Percentiles rank a stretch among this genome's conserved stretches.
phyloP scores from a whole-genome alignment of 2,113 vertebrate genomes.

The Hemichromis elongatus region DNA sequence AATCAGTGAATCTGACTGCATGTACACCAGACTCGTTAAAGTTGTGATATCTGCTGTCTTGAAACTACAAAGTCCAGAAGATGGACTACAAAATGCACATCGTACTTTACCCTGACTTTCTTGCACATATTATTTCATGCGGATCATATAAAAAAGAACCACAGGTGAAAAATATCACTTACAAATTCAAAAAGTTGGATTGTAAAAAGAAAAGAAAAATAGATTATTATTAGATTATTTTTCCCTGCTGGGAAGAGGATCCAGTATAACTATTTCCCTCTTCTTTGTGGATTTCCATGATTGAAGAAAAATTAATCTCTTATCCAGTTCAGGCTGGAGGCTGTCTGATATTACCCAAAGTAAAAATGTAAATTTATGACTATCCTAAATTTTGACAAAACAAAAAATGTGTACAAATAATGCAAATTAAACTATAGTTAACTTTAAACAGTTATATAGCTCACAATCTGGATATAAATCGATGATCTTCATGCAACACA shows the following conservation, averaged over 20 bases:
- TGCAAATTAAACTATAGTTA: not conserved
- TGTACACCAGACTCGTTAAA: not conserved
- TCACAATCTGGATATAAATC: not conserved
- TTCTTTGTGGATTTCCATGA: not conserved
- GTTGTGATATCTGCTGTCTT: not conserved
- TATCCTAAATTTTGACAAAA: not conserved
- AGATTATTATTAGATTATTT: not conserved
- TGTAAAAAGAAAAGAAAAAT: not conserved
- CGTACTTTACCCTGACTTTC: not conserved
- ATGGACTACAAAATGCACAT: not conserved
- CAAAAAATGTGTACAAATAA: not conserved
- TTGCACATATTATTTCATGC: not conserved
- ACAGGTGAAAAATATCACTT: not conserved
- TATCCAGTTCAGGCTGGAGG: not conserved
- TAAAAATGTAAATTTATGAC: fast-evolving
- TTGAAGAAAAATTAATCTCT: not conserved
- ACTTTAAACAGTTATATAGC: not conserved
- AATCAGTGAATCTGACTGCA: fast-evolving
- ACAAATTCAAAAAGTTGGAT: not conserved
- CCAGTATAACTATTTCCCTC: not conserved
- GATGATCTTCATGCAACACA: not conserved
- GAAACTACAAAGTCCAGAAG: not conserved
- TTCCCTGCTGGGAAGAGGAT: not conserved
- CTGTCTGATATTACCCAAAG: not conserved
- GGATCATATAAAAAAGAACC: not conserved